Percentiles rank a stretch among this genome's conserved stretches.
Evolutionary conservation across 2,113 vertebrate species (phyloP).

Genomic region (Albula goreensis): DNA sequence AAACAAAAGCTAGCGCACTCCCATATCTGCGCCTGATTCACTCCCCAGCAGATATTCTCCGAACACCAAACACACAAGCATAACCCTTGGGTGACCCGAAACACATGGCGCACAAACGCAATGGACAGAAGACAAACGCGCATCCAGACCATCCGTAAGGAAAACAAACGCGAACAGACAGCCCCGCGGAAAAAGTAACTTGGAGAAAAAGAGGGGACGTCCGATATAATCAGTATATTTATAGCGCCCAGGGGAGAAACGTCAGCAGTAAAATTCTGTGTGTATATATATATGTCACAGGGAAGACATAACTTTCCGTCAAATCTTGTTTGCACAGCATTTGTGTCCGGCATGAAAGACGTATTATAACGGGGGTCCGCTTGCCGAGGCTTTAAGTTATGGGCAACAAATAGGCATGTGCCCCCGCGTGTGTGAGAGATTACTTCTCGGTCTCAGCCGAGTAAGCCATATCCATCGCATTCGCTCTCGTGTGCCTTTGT

Average conservation of each 20-base stretch:
- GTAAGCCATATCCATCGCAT: neutral
- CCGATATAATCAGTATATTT: neutral
- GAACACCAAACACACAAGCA: neutral
- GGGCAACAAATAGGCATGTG: neutral
- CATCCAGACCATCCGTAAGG: neutral
- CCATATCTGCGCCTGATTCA: too few species aligned
- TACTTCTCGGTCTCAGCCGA: neutral
- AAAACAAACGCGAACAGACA: neutral
- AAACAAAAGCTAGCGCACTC: too few species aligned
- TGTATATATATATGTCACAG: neutral
- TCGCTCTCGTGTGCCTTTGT: neutral
- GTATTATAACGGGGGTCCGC: neutral
- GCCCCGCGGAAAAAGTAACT: neutral
- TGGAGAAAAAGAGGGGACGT: neutral
- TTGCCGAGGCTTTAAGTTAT: neutral
- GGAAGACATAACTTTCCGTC: neutral
- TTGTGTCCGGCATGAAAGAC: neutral
- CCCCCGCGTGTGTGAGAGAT: neutral
- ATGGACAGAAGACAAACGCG: neutral
- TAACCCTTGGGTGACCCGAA: neutral
- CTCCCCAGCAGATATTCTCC: neutral
- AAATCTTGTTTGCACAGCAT: constrained; percentile 4
- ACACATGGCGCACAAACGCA: neutral
- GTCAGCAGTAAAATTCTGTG: neutral
- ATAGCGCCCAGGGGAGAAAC: neutral